phyloP scores from a whole-genome alignment of 2,888 invertebrate genomes.

The Ochropleura leucogaster region DNA sequence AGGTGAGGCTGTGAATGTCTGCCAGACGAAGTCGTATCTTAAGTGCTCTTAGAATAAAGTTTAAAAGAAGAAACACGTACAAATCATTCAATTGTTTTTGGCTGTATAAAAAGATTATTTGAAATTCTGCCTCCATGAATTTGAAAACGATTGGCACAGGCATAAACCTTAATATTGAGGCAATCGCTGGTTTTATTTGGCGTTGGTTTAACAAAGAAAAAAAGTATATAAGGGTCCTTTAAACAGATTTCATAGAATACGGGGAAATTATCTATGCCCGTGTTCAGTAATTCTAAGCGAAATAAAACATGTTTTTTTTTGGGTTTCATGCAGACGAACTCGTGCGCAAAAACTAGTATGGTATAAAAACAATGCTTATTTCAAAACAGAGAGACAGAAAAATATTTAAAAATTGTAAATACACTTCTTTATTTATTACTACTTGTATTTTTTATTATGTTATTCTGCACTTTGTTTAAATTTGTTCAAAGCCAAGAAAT shows the following conservation, averaged over 20 bases:
- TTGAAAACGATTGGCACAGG: slow-evolving; percentile 23
- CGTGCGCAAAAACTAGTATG: not conserved
- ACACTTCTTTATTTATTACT: not conserved
- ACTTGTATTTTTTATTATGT: not conserved
- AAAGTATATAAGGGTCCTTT: not conserved
- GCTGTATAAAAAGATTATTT: slow-evolving; percentile 1
- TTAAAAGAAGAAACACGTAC: not conserved
- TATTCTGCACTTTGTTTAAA: not conserved
- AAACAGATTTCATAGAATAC: not conserved
- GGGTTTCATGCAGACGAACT: not conserved
- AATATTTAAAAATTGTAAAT: not conserved
- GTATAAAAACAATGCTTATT: not conserved
- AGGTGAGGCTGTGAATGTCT: not conserved
- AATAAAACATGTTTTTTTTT: not conserved
- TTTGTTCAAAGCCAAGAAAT: slow-evolving; percentile 4
- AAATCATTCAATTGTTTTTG: slow-evolving; percentile 1
- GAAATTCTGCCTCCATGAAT: slow-evolving; percentile 2
- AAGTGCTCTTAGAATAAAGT: slow-evolving; percentile 3
- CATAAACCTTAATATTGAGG: slow-evolving; percentile 8
- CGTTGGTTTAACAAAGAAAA: not conserved
- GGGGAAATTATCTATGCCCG: not conserved
- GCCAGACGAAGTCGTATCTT: not conserved
- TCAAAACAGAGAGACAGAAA: not conserved
- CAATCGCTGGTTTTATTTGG: slow-evolving; percentile 16
- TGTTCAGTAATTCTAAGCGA: not conserved